phyloP scores from a whole-genome alignment of 2,888 invertebrate species.

The Microplitis manilae region DNA sequence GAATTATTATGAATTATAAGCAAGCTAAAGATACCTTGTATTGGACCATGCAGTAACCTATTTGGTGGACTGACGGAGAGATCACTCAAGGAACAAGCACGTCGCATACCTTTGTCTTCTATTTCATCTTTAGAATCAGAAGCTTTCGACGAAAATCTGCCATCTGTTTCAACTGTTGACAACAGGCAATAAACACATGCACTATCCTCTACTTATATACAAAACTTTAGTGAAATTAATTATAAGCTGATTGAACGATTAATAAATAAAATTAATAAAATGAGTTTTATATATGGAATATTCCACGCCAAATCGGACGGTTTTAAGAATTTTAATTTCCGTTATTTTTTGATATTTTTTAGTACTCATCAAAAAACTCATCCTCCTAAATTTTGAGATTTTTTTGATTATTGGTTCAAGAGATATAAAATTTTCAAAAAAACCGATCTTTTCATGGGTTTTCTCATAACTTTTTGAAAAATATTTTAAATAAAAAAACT shows the following conservation, averaged over 20 bases:
- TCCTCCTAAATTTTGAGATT: too few species aligned
- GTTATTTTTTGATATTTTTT: too few species aligned
- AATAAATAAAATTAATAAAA: conserved; percentile 18
- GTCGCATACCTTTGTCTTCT: conserved; percentile 78
- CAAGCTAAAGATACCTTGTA: conserved; percentile 73
- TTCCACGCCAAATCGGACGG: too few species aligned
- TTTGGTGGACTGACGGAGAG: conserved; percentile 77
- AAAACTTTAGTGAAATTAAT: conserved; percentile 15
- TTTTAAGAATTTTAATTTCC: too few species aligned
- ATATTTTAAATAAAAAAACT: too few species aligned
- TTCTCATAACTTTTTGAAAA: too few species aligned
- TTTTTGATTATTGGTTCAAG: too few species aligned
- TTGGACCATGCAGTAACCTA: conserved; percentile 76
- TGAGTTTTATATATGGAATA: not conserved
- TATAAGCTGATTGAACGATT: not conserved
- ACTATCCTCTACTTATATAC: conserved; percentile 59
- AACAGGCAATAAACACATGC: conserved; percentile 58
- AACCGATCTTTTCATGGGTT: too few species aligned
- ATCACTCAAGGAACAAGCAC: conserved; percentile 87
- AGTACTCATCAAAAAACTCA: too few species aligned
- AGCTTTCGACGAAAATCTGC: conserved; percentile 66
- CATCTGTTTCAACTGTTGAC: conserved; percentile 69
- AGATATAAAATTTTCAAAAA: too few species aligned
- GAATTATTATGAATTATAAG: conserved; percentile 35
- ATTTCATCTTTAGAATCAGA: conserved; percentile 67